A percentile compares a stretch with the other conserved stretches of the same genome.
phyloP scores from a whole-genome alignment of 2,113 vertebrate species.

The Carassius gibelio region DNA sequence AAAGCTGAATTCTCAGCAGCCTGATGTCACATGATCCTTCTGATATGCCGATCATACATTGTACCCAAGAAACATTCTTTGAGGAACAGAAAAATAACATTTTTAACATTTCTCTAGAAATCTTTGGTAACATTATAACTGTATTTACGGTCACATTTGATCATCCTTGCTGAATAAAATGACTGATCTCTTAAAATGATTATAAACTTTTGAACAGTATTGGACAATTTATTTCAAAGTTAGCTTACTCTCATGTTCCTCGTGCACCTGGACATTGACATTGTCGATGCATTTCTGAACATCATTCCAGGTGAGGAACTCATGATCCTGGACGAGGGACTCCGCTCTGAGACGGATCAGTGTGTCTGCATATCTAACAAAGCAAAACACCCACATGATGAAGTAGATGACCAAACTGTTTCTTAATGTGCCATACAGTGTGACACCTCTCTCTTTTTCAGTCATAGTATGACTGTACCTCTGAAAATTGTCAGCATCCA shows the following conservation, averaged over 20 bases:
- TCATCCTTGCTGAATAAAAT: not conserved
- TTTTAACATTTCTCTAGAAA: not conserved
- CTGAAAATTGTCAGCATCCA: constrained; percentile 89
- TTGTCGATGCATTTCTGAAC: constrained; percentile 92
- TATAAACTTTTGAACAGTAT: not conserved
- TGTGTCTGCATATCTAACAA: constrained; percentile 83
- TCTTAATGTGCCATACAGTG: not conserved
- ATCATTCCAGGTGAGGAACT: constrained; percentile 96
- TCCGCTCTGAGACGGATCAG: constrained; percentile 84
- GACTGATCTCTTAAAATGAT: not conserved
- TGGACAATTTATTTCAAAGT: not conserved
- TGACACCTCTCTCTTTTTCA: not conserved
- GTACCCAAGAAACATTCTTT: not conserved
- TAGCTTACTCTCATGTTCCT: constrained; percentile 93
- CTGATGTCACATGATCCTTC: too few species aligned
- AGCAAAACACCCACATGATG: not conserved
- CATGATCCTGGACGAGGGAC: constrained; percentile 80
- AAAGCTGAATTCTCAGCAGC: too few species aligned
- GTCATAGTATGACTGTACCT: constrained; percentile 72
- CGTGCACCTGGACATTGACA: constrained; percentile 89
- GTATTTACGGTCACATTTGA: not conserved
- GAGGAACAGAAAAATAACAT: not conserved
- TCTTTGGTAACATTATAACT: not conserved
- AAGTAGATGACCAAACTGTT: not conserved
- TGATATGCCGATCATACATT: too few species aligned